phyloP scores from a whole-genome alignment of 2,113 vertebrate species.

The Brachypodius melanocephalos region DNA sequence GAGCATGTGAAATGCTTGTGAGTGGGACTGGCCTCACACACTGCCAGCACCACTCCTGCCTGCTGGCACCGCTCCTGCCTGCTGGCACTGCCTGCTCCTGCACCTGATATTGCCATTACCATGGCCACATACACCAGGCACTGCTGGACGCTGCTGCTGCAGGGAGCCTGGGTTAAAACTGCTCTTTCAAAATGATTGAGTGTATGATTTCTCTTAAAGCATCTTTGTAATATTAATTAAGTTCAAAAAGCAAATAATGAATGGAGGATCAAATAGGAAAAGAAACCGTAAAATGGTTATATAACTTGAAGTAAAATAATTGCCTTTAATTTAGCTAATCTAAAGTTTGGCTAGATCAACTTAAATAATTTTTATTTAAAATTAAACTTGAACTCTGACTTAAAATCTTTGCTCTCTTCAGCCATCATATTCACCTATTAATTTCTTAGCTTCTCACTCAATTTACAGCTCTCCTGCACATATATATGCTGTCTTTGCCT shows the following conservation, averaged over 20 bases:
- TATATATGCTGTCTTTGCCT: background rate
- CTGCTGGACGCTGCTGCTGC: background rate
- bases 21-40: accelerated
- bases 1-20: background rate
- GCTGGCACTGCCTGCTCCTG: background rate
- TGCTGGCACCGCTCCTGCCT: background rate
- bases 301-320: background rate
- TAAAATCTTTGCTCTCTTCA: background rate
- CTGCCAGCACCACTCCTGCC: background rate
- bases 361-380: background rate
- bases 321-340: background rate
- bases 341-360: background rate
- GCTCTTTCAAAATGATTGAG: background rate
- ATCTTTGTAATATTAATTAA: background rate
- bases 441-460: background rate
- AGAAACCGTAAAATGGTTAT: background rate
- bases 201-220: background rate
- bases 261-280: background rate
- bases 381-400: background rate
- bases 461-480: background rate
- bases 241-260: background rate
- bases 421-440: accelerated
- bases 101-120: background rate
- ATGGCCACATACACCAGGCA: background rate
- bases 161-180: background rate